phyloP scores from a whole-genome alignment of 64 coral and sea anemone species.

The Montipora sp. region DNA sequence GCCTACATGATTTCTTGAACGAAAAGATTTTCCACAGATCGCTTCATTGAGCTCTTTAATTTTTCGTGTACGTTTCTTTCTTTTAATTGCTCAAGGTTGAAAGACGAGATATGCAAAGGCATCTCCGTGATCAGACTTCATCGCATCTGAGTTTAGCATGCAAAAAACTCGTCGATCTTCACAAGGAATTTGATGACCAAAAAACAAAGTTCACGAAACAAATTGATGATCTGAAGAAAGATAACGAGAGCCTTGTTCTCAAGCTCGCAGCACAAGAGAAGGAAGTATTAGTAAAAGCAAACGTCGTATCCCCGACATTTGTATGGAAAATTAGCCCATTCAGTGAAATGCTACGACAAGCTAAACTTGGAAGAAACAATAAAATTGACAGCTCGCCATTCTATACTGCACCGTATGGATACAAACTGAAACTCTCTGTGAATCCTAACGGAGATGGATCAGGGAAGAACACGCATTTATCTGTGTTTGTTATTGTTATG shows the following conservation, averaged over 20 bases:
- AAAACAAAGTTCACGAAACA: constrained; percentile 29
- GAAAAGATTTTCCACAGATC: no score
- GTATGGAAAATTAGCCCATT: constrained; percentile 43
- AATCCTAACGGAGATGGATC: constrained; percentile 59
- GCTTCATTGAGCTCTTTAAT: neutral
- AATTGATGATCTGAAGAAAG: constrained; percentile 32
- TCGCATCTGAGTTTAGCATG: constrained; percentile 14
- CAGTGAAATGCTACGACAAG: constrained; percentile 9
- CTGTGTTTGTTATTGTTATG: constrained; percentile 65
- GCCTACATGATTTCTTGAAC: no score
- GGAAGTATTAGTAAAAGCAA: neutral
- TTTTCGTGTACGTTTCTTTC: neutral
- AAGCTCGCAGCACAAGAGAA: constrained; percentile 19
- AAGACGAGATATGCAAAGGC: constrained; percentile 13
- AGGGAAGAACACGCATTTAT: constrained; percentile 57
- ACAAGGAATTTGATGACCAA: neutral
- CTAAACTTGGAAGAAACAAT: constrained; percentile 9
- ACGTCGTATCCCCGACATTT: neutral
- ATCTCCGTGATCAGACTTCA: neutral
- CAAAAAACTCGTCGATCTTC: constrained; percentile 5
- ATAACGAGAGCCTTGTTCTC: constrained; percentile 19
- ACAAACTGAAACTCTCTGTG: constrained; percentile 41
- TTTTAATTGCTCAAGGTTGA: constrained; percentile 1
- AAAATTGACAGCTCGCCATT: constrained; percentile 39
- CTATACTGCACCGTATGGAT: constrained; percentile 55